Evolutionary conservation across 2,113 vertebrate genomes (phyloP), one percentile per base, ranked within the genome.

Genomic region (Willisornis vidua): DNA sequence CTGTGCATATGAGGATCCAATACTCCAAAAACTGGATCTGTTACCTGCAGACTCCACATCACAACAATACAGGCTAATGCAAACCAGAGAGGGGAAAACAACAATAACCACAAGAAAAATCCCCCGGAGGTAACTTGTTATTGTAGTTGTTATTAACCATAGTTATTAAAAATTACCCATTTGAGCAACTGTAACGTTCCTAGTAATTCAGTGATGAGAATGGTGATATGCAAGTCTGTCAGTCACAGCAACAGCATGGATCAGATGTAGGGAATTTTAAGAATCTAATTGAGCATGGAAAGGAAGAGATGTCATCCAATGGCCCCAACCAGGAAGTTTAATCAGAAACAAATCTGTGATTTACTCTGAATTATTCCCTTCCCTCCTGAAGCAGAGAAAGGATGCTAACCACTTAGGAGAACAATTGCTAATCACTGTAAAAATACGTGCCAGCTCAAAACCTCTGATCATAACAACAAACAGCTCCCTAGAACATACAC

Each of bases 361-460:
- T 95, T 95, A 78, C 26, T 86, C 79, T 65, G 90, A 93, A 84
- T 87, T 91, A 94, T 92, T 90, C 76, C 91, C 70, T 93, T 95
- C 73, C 88, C 86, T 93, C 54, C 76, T 65, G 86, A 89, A 90
- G 79, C 90, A 75, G 45, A 84, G 73, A 91, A 78, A 93, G 68
- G 85, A 80, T 92, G 72, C 75, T 95, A 74, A 73, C 54, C 6
- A 14, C 82, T 91, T 84, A 86, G 3, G 35, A 96, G 85, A 97
- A 96, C 92, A 96, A 95, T 94, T 75, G 68, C 72, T 96, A 95
- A 93, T 90, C 86, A 78, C 73, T 62, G 65, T 39, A 85, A 90
- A 95, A 91, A 80, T 74, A 86, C 1, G 18, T 76, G 90, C 88
- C 88, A 58, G 93, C 49, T 81, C 57, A 72, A 78, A 89, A 94